Percentiles rank a stretch among this genome's conserved stretches.
These are phyloP conservation scores for Tachina lurida DNA, from an alignment of 2,888 invertebrate species.

Conservation along the genomic window DNA sequence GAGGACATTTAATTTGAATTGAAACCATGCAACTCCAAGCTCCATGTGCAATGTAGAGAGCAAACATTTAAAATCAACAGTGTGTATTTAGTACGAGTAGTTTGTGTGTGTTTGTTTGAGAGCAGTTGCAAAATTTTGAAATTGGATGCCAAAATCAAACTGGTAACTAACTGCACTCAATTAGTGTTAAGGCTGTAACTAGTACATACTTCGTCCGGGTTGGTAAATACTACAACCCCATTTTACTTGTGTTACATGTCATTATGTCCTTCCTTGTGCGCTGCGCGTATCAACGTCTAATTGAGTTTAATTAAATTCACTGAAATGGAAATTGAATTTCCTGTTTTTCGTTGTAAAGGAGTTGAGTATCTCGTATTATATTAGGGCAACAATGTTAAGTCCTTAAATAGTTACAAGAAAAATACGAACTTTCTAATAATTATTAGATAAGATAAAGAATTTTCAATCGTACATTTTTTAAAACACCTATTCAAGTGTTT, in stretches of 20 bases:
- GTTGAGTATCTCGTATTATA: not conserved
- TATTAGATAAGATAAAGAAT: not conserved
- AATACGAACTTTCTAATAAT: too few relatives aligned
- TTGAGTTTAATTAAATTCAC: conserved; percentile 64
- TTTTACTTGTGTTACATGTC: not conserved
- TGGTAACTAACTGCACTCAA: conserved; percentile 4
- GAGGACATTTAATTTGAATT: conserved; percentile 22
- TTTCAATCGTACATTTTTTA: not conserved
- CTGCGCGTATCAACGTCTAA: conserved; percentile 31
- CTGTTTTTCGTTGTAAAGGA: conserved; percentile 25
- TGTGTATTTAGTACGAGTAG: not conserved
- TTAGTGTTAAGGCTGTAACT: not conserved
- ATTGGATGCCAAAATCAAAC: conserved; percentile 37
- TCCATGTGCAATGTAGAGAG: not conserved
- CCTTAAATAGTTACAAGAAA: too few relatives aligned
- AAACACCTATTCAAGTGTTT: too few relatives aligned
- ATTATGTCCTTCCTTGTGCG: not conserved
- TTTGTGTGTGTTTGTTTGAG: not conserved
- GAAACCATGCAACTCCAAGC: not conserved
- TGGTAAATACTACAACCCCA: not conserved
- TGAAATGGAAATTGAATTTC: conserved; percentile 65
- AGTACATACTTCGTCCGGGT: not conserved
- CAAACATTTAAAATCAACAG: conserved; percentile 26
- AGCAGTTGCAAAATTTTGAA: conserved; percentile 15
- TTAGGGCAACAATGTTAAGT: not conserved